Evolutionary conservation across 1,140 invertebrate genomes (phyloP).

Genomic region (Bombus soroeensis): DNA sequence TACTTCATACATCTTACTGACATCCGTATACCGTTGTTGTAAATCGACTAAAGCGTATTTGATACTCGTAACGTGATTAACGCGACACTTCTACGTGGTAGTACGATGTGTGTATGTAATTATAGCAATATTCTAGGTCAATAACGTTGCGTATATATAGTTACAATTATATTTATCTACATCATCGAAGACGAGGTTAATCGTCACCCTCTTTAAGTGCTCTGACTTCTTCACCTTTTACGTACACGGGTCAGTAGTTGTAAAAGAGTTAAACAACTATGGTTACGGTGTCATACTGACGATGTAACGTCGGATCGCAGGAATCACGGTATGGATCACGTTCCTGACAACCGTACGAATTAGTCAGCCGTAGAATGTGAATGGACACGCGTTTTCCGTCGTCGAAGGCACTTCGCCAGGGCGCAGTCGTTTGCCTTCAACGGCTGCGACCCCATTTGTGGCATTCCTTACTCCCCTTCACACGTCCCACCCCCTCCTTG

Average conservation of each 20-base stretch:
- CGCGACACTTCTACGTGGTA: too few relatives aligned
- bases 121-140: too few relatives aligned
- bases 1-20: too few relatives aligned
- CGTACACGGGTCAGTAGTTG: background rate
- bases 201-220: too few relatives aligned
- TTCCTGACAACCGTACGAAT: constrained; percentile 48
- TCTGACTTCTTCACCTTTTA: too few relatives aligned
- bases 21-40: too few relatives aligned
- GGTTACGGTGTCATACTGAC: background rate
- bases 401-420: constrained; percentile 51
- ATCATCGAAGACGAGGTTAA: background rate
- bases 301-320: background rate
- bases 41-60: too few relatives aligned
- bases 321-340: constrained; percentile 27
- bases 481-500: background rate
- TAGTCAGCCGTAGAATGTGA: constrained; percentile 63
- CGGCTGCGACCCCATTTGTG: constrained; percentile 80
- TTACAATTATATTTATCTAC: background rate
- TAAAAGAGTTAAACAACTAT: background rate
- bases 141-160: too few relatives aligned
- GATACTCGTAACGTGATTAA: too few relatives aligned
- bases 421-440: constrained; percentile 79
- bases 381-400: constrained; percentile 55
- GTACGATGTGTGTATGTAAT: too few relatives aligned
- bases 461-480: constrained; percentile 75